Base-by-base conservation (phyloP, 2,797 vertebrate genomes). In the Fistularia tabacaria region DNA sequence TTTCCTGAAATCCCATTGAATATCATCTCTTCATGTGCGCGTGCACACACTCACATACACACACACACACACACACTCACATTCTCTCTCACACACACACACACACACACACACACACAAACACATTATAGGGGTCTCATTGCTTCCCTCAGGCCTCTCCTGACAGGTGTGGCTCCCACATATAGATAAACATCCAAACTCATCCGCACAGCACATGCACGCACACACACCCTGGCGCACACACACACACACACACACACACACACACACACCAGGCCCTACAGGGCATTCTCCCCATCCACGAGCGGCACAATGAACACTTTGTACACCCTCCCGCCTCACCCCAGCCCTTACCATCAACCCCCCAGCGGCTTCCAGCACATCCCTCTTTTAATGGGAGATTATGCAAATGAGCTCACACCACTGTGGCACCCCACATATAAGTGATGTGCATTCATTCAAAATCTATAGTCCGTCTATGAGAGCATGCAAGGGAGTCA, bases 301-400 rank as follows among this genome's bases (percentile, higher is more conserved):
- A 74, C 74, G 69, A 65, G 81, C 64, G 56, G 75, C 78, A 87
- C 85, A 89, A 88, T 85, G 81, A 76, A 69, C 71, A 86, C 85
- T 88, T 88, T 88, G 85, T 89, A 78, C 71, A 67, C 61, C 67
- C 69, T 59, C 69, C 64, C 61, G 55, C 57, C 66, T 63, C 64
- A 56, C 70, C 73, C 70, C 38, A 52, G 54, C 67, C 66, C 69
- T 71, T 67, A 75, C 74, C 77, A 83, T 80, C 77, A 79, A 62
- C 54, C 74, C 64, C 73, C 71, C 64, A 66, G 62, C 53, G 36
- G 76, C 75, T 86, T 85, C 84, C 75, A 81, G 82, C 83, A 87
- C 84, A 88, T 89, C 85, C 82, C 83, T 81, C 68, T 83, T 84
- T 83, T 86, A 87, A 85, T 77, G 74, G 83, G 85, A 89, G 87